A percentile compares a stretch with the other conserved stretches of the same genome.
Evolutionary conservation across 2,888 invertebrate species (phyloP).

Genomic region (Meiosimyza platycephala): DNA sequence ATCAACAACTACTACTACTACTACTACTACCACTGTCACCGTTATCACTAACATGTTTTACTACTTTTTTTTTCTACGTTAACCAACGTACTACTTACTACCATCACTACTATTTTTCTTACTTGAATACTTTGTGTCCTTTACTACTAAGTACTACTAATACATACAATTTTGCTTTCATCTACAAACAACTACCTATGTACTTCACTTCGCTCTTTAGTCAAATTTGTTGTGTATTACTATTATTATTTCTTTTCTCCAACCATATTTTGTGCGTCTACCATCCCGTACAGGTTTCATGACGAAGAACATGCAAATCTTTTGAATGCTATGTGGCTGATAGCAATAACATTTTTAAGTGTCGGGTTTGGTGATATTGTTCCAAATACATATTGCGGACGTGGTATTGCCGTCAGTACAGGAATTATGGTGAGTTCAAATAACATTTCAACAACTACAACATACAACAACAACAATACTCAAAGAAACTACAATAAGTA

Average conservation of each 20-base stretch:
- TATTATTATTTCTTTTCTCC: conserved; percentile 37
- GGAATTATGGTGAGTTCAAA: conserved; percentile 96
- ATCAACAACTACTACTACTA: too few species aligned
- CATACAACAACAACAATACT: conserved; percentile 36
- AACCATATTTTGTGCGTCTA: conserved; percentile 44
- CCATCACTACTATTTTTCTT: conserved; percentile 12
- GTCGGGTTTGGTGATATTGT: conserved; percentile 99
- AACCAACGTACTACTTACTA: conserved; percentile 10
- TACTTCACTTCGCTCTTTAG: conserved; percentile 25
- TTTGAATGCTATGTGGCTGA: conserved; percentile 99
- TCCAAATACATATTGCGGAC: conserved; percentile 99
- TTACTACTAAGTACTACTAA: conserved; percentile 26
- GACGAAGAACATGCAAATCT: conserved; percentile 99
- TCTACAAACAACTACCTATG: neutral
- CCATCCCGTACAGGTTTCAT: conserved; percentile 81
- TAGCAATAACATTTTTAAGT: conserved; percentile 99
- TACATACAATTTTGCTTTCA: neutral
- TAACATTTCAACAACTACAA: conserved; percentile 31
- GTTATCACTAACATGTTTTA: neutral
- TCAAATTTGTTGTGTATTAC: conserved; percentile 33
- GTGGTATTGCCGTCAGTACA: conserved; percentile 98
- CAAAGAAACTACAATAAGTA: conserved; percentile 29
- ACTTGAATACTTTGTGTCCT: neutral
- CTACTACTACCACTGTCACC: too few species aligned
- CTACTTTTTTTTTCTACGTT: neutral